Percentiles rank a stretch among this genome's conserved stretches.
phyloP scores from a whole-genome alignment of 2,113 vertebrate genomes.

The Trematomus loennbergii region DNA sequence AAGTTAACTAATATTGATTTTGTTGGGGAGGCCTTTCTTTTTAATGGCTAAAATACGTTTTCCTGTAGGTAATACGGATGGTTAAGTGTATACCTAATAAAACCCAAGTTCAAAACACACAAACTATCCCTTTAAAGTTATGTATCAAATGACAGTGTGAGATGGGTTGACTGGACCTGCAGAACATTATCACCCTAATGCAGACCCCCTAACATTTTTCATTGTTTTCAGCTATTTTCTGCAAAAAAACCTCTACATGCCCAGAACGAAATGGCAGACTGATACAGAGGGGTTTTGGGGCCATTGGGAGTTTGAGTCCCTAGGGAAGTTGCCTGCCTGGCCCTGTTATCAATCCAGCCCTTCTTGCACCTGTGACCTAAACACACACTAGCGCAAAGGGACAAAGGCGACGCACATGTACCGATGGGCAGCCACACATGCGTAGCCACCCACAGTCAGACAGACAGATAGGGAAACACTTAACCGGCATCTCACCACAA shows the following conservation, averaged over 20 bases:
- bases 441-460: conserved; percentile 70
- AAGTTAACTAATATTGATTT: no score
- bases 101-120: no score
- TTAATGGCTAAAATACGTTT: no score
- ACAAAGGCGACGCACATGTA: conserved; percentile 39
- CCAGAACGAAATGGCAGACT: not conserved
- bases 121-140: no score
- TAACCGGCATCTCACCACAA: conserved; percentile 77
- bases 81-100: no score
- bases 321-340: not conserved
- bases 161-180: not conserved
- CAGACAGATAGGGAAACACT: conserved; percentile 78
- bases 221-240: not conserved
- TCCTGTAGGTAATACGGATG: no score
- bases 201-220: no score
- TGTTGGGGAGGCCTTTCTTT: no score
- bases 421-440: conserved; percentile 47
- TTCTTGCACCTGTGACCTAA: conserved; percentile 16
- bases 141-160: not conserved
- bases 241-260: not conserved
- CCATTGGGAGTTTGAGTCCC: not conserved
- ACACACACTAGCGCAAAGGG: not conserved
- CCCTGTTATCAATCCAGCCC: conserved; percentile 1
- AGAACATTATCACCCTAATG: not conserved
- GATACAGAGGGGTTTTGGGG: not conserved